Conservation (phyloP, 2,888 invertebrate genomes). For the Hoplodrina ambigua region DNA sequence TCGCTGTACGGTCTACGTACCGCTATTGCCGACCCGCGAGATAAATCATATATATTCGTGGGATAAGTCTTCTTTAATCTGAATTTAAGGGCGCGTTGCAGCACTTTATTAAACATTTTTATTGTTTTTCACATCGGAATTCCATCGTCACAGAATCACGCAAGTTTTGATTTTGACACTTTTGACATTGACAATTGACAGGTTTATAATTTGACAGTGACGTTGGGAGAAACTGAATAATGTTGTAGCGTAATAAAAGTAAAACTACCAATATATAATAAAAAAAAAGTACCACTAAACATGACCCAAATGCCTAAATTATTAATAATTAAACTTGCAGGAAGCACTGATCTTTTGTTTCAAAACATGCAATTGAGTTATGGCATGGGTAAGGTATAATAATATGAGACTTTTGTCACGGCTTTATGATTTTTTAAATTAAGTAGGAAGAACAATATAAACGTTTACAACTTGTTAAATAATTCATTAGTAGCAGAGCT, state of each 20-base stretch:
- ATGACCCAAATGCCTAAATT: not conserved
- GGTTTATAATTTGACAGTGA: constrained; percentile 11
- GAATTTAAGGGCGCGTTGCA: constrained; percentile 86
- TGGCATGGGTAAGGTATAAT: too few relatives aligned
- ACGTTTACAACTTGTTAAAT: too few relatives aligned
- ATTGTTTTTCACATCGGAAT: constrained; percentile 60
- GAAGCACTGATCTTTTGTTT: too few relatives aligned
- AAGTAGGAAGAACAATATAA: too few relatives aligned
- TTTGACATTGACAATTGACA: constrained; percentile 48
- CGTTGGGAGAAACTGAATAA: not conserved
- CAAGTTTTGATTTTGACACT: constrained; percentile 42
- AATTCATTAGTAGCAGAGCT: too few relatives aligned
- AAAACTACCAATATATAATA: constrained; percentile 22
- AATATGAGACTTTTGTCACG: too few relatives aligned
- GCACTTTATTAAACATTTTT: constrained; percentile 88
- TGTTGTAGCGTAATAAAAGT: constrained; percentile 27
- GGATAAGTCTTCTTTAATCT: constrained; percentile 85
- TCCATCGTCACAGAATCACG: constrained; percentile 60
- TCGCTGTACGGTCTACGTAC: constrained; percentile 83
- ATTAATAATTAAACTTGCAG: too few relatives aligned
- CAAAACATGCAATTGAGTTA: too few relatives aligned
- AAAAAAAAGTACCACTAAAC: not conserved
- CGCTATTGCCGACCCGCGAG: constrained; percentile 82
- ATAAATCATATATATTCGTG: constrained; percentile 86
- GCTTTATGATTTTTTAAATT: too few relatives aligned